phyloP scores from a whole-genome alignment of 2,888 invertebrate genomes.

The Lumbricus terrestris region DNA sequence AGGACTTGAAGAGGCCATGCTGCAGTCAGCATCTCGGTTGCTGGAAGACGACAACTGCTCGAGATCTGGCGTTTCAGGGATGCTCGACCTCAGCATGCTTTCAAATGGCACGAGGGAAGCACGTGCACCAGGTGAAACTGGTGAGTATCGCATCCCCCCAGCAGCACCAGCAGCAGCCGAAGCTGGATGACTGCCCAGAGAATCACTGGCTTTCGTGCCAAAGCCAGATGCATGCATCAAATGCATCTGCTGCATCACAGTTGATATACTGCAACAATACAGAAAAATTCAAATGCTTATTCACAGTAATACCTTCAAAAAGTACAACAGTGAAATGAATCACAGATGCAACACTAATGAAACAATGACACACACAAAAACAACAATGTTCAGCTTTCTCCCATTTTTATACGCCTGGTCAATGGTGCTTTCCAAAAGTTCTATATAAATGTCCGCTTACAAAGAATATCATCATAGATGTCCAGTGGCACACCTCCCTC shows the following conservation, averaged over 20 bases:
- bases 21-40: constrained; percentile 31
- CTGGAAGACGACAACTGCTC: constrained; percentile 16
- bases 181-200: background rate
- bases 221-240: background rate
- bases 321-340: background rate
- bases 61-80: constrained; percentile 18
- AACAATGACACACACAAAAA: too few relatives aligned
- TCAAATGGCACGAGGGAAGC: background rate
- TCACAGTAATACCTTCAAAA: background rate
- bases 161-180: too few relatives aligned
- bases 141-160: background rate
- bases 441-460: background rate
- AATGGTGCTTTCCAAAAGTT: background rate
- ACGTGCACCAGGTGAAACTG: background rate
- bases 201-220: background rate
- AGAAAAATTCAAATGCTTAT: background rate
- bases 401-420: background rate
- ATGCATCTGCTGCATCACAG: background rate
- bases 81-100: constrained; percentile 21
- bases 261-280: background rate
- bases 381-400: too few relatives aligned
- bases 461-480: background rate
- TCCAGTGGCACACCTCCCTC: background rate
- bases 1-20: constrained; percentile 37
- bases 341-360: background rate